A percentile compares a stretch with the other conserved stretches of the same genome.
These are phyloP conservation scores for Casuarius casuarius DNA, from an alignment of 2,113 vertebrate genomes.

Conservation along the genomic window DNA sequence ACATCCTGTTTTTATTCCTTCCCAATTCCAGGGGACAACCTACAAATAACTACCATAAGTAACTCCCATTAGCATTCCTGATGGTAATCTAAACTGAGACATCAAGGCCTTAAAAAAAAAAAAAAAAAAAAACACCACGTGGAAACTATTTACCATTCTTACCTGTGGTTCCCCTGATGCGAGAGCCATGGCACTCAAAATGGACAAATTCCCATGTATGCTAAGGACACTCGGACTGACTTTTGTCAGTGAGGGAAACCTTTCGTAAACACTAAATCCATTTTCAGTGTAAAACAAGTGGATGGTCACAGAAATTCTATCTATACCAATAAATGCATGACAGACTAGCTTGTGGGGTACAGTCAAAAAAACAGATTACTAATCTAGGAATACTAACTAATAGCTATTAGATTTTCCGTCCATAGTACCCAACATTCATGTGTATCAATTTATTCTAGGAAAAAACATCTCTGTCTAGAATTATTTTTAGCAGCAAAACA, in stretches of 20 bases:
- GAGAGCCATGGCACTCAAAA: background rate
- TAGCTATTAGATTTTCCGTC: background rate
- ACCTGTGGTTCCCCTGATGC: background rate
- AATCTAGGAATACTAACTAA: background rate
- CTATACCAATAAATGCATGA: background rate
- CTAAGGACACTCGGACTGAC: background rate
- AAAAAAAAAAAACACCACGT: background rate
- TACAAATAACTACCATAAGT: background rate
- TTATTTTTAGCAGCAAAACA: background rate
- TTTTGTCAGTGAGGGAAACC: background rate
- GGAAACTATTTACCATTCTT: background rate
- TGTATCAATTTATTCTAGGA: background rate
- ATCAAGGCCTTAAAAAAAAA: background rate
- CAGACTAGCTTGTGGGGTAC: background rate
- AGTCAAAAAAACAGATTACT: background rate
- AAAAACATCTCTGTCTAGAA: background rate
- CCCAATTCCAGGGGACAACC: background rate
- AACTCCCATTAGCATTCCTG: background rate
- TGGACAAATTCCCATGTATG: rapidly evolving
- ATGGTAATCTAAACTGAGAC: background rate
- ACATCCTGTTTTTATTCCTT: background rate
- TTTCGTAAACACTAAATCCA: background rate
- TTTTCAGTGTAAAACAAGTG: background rate
- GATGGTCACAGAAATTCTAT: background rate
- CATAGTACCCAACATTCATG: background rate